These are phyloP conservation scores for Vanessa cardui DNA, from an alignment of 2,888 invertebrate species.

Conservation along the genomic window DNA sequence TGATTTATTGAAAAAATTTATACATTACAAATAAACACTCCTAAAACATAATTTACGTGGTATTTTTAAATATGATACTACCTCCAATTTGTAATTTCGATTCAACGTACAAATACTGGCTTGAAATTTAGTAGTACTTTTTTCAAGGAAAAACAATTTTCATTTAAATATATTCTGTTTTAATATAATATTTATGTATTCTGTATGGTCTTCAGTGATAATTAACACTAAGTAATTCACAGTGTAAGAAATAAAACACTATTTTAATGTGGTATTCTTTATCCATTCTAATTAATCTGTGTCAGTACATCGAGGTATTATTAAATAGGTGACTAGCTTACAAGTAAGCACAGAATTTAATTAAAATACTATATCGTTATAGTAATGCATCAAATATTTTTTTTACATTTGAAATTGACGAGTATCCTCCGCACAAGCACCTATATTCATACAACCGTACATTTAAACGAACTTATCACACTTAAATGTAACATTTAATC, in stretches of 20 bases:
- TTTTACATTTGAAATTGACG: conserved; percentile 78
- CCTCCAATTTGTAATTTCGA: no score
- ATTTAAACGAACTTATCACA: conserved; percentile 49
- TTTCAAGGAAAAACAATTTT: no score
- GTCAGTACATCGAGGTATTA: conserved; percentile 77
- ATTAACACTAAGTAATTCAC: no score
- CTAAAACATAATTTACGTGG: no score
- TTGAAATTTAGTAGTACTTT: no score
- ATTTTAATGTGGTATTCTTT: conserved; percentile 55
- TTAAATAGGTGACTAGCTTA: conserved; percentile 70
- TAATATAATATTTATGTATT: no score
- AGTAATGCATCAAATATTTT: conserved; percentile 52
- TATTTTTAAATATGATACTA: no score
- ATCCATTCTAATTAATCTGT: conserved; percentile 69
- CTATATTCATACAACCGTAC: conserved; percentile 79
- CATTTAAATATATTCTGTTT: no score
- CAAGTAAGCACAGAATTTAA: conserved; percentile 68
- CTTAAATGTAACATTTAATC: conserved; percentile 21
- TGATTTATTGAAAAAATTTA: no score
- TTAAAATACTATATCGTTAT: conserved; percentile 55
- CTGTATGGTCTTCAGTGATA: no score
- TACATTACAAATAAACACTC: no score
- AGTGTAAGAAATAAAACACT: conserved; percentile 28
- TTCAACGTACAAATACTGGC: no score
- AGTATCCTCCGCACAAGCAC: conserved; percentile 77